Conservation (phyloP, 2,888 invertebrate species). For the Galerucella nymphaeae region DNA sequence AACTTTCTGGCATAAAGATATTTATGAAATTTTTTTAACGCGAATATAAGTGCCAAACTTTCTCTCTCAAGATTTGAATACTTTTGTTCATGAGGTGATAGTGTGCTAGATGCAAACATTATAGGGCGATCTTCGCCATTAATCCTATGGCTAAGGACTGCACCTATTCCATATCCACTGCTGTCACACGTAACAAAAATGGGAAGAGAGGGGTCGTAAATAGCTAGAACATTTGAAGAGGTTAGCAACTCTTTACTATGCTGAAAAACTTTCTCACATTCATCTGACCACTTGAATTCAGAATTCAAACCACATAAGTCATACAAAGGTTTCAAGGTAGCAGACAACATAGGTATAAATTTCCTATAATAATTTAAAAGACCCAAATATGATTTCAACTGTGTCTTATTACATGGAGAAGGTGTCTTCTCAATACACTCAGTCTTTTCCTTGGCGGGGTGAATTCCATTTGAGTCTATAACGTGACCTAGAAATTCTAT, state of each 20-base stretch:
- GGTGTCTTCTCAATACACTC: too few relatives aligned
- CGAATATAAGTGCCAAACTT: too few relatives aligned
- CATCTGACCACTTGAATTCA: slow-evolving; percentile 41
- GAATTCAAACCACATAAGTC: slow-evolving; percentile 31
- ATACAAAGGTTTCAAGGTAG: slow-evolving; percentile 43
- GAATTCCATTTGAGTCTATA: slow-evolving; percentile 17
- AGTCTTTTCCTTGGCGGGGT: slow-evolving; percentile 21
- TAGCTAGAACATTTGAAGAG: slow-evolving; percentile 40
- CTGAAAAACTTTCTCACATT: slow-evolving; percentile 42
- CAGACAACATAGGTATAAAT: background rate
- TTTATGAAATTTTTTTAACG: too few relatives aligned
- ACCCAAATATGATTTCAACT: too few relatives aligned
- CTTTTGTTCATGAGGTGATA: slow-evolving; percentile 54
- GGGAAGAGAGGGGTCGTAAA: slow-evolving; percentile 44
- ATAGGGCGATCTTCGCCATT: slow-evolving; percentile 42
- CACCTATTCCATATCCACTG: slow-evolving; percentile 47
- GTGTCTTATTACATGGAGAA: too few relatives aligned
- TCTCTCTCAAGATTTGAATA: slow-evolving; percentile 51
- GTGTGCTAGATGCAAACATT: slow-evolving; percentile 49
- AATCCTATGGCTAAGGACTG: slow-evolving; percentile 46
- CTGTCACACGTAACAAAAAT: slow-evolving; percentile 47
- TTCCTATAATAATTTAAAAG: too few relatives aligned
- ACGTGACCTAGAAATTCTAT: slow-evolving; percentile 31
- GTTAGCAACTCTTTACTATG: slow-evolving; percentile 45
- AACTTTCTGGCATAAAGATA: too few relatives aligned